phyloP scores from a whole-genome alignment of 2,888 invertebrate species.

The Cataglyphis livida region DNA sequence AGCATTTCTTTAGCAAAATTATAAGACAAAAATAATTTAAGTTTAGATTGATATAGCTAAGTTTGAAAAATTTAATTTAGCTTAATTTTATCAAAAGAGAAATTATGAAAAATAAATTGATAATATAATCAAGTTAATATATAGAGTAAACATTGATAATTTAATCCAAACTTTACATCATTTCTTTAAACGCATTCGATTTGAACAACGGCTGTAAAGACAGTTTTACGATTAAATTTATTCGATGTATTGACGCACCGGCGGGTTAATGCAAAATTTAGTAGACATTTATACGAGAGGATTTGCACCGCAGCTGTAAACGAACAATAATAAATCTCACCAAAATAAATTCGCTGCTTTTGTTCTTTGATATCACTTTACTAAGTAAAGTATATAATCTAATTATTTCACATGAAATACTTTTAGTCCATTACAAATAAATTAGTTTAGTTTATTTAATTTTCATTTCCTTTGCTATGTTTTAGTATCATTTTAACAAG shows the following conservation, averaged over 20 bases:
- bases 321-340: conserved; percentile 17
- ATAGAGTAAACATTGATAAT: conserved; percentile 6
- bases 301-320: not conserved
- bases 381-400: not conserved
- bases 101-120: conserved; percentile 20
- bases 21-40: not conserved
- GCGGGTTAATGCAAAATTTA: conserved; percentile 34
- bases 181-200: conserved; percentile 2
- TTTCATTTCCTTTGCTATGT: not conserved
- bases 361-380: conserved; percentile 10
- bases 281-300: conserved; percentile 37
- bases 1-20: not conserved
- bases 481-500: not conserved
- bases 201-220: conserved; percentile 17
- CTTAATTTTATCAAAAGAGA: not conserved
- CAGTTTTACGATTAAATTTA: conserved; percentile 35
- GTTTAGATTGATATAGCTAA: not conserved
- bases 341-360: conserved; percentile 37
- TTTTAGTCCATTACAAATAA: not conserved
- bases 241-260: conserved; percentile 27
- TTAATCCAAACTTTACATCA: conserved; percentile 33
- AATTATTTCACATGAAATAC: conserved; percentile 23
- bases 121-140: conserved; percentile 10
- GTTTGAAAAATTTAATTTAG: not conserved
- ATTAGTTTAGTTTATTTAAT: not conserved